A percentile compares a stretch with the other conserved stretches of the same genome.
Conservation (phyloP, 2,888 invertebrate genomes). For the Plagiodera versicolora region DNA sequence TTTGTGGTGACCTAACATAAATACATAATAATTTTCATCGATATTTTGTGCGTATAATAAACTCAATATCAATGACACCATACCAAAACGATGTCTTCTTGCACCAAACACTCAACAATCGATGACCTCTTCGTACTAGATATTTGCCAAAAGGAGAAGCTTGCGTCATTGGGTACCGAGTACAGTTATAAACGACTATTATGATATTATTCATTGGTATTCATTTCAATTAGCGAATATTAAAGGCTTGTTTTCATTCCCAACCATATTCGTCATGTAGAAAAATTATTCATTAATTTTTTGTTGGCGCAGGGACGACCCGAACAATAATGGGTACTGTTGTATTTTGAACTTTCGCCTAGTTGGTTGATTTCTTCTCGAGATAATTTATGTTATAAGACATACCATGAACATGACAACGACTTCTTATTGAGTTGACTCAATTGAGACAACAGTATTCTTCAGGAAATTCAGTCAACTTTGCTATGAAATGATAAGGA, state of each 20-base stretch:
- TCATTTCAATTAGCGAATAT: constrained; percentile 8
- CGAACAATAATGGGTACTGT: not conserved
- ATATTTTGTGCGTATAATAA: no score
- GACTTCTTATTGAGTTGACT: no score
- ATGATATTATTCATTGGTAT: constrained; percentile 11
- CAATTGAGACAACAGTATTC: no score
- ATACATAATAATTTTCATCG: no score
- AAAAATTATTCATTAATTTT: constrained; percentile 1
- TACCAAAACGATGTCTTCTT: not conserved
- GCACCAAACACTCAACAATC: constrained; percentile 4
- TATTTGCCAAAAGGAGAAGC: constrained; percentile 10
- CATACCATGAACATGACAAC: not conserved
- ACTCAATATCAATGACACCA: not conserved
- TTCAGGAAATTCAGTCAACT: no score
- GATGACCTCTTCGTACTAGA: constrained; percentile 5
- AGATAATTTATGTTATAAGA: not conserved
- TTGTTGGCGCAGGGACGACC: not conserved
- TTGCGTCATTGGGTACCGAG: constrained; percentile 15
- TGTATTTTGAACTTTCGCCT: not conserved
- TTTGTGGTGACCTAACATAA: no score
- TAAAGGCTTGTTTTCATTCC: constrained; percentile 1
- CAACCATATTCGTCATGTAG: constrained; percentile 7
- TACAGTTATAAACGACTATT: constrained; percentile 13
- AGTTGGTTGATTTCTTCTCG: not conserved
- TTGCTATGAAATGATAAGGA: no score